phyloP scores from a whole-genome alignment of 2,113 vertebrate genomes.

The Sylvia atricapilla region DNA sequence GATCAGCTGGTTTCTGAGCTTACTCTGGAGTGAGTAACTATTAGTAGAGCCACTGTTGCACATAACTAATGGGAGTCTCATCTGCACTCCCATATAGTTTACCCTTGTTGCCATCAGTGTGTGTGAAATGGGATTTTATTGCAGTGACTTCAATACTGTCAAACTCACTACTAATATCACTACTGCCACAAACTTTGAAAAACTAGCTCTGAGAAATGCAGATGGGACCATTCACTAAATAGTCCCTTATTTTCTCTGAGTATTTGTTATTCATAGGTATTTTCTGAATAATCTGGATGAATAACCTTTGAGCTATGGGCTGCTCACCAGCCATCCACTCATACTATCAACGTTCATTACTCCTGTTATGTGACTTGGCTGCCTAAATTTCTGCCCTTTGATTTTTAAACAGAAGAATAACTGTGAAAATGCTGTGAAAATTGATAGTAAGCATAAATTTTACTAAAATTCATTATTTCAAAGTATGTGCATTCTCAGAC shows the following conservation, averaged over 20 bases:
- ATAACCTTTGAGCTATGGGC: background rate
- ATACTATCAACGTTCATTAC: background rate
- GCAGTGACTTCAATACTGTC: background rate
- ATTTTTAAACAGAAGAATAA: slow-evolving; percentile 19
- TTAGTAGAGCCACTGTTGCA: background rate
- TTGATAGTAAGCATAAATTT: background rate
- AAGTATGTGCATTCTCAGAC: background rate
- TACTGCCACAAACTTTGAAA: background rate
- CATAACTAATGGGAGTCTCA: background rate
- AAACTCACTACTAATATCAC: background rate
- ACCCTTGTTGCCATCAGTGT: background rate
- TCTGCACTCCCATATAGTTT: background rate
- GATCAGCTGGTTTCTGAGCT: background rate
- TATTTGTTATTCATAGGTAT: slow-evolving; percentile 33
- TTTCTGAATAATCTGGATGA: slow-evolving; percentile 29
- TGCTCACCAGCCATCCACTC: background rate
- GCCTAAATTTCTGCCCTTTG: background rate
- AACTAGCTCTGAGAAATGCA: background rate
- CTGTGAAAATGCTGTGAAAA: no score
- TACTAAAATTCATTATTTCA: background rate
- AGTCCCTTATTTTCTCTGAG: background rate
- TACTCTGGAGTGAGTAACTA: background rate
- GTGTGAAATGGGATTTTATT: slow-evolving; percentile 3
- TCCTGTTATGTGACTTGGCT: background rate
- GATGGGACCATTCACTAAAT: slow-evolving; percentile 1